Base-by-base conservation (phyloP, 2,888 invertebrate genomes). In the Hofmannophila pseudospretella region DNA sequence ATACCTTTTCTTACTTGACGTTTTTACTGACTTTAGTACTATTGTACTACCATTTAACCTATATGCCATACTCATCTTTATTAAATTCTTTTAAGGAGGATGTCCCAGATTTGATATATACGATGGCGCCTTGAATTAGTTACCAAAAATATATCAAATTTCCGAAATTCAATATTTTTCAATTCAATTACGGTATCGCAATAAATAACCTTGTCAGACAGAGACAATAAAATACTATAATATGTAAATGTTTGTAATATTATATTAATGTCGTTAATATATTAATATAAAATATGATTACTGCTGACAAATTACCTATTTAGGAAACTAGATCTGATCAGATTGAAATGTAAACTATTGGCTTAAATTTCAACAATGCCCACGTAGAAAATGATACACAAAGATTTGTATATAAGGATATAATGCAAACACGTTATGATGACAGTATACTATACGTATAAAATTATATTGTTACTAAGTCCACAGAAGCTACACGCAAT, bases 391-490 rank as follows among this genome's bases (percentile, higher is more conserved):
- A 23, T n/a, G 27, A 11, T 27, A 4, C 5, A 27, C 27, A 11
- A 10, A 10, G 7, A 12, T 10, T 27, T 12, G 27, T 29, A 33
- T n/a, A n/a, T n/a, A 38, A 38, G 33, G 28, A 32, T 9, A n/a
- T 16, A 37, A 28, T 37, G 32, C 25, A 16, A 36, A 33, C 22
- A 33, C 16, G 27, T 28, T n/a, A 2, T 4, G 5, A 16, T 16
- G 28, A 29, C 23, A 35, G 9, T 20, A 27, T 26, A 22, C 23
- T 20, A 27, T 26, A 22, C 23, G 16, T 27, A 28, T 27, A 29
- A 39, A 32, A 26, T 39, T 23, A 40, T 36, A 36, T 39, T 55
- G 63, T 67, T 65, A 48, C 62, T 54, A 65, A 46, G 58, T 47
- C 45, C 40, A 55, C 60, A 39, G 61, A 58, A 66, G 65, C 60